Evolutionary conservation across 2,888 invertebrate genomes (phyloP).

Genomic region (Spialia ferax): DNA sequence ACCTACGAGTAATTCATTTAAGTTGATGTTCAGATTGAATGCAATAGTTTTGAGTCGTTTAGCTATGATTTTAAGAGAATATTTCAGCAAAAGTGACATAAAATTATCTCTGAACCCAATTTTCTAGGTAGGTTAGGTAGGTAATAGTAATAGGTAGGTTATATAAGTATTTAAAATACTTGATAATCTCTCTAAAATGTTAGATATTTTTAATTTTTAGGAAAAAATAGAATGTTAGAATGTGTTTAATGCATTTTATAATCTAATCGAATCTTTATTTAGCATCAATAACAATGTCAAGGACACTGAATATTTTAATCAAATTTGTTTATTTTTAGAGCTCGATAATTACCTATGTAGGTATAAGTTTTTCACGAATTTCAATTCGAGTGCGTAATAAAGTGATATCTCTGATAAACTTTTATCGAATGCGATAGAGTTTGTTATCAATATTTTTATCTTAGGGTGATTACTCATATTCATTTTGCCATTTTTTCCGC

Average conservation of each 20-base stretch:
- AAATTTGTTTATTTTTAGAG: no score
- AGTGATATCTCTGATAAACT: slow-evolving; percentile 33
- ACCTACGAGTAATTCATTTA: no score
- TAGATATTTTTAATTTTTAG: background rate
- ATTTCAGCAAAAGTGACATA: no score
- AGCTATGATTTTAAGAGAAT: no score
- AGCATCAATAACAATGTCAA: slow-evolving; percentile 10
- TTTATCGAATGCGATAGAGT: slow-evolving; percentile 39
- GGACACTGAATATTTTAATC: background rate
- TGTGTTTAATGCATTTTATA: background rate
- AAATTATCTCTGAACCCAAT: no score
- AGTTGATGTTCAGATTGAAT: no score
- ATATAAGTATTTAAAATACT: no score
- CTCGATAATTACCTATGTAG: no score
- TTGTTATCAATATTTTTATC: slow-evolving; percentile 40
- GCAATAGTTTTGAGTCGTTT: no score
- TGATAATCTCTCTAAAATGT: no score
- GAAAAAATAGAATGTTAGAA: background rate
- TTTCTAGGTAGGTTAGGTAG: no score
- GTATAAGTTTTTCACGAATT: slow-evolving; percentile 10
- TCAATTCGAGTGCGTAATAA: slow-evolving; percentile 24
- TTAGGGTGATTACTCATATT: slow-evolving; percentile 31
- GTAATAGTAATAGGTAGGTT: no score
- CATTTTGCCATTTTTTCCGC: background rate
- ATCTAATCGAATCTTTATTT: slow-evolving; percentile 1